These are phyloP conservation scores for Bugula neritina DNA, from an alignment of 2,888 invertebrate species.

Conservation along the genomic window DNA sequence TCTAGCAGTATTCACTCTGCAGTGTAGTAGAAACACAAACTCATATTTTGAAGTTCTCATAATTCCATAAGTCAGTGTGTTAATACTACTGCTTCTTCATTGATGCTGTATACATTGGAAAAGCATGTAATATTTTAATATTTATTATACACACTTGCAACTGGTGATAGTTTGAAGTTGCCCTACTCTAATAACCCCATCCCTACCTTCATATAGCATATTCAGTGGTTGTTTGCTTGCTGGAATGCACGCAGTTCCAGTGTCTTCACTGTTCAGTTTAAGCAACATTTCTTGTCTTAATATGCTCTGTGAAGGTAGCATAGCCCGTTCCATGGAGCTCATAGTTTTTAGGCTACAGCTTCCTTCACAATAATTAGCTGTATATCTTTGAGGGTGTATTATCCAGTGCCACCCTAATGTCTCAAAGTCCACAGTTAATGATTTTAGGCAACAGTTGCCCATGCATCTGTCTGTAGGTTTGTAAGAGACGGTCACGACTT, in stretches of 20 bases:
- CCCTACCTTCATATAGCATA: background rate
- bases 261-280: background rate
- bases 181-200: background rate
- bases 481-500: background rate
- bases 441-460: constrained; percentile 85
- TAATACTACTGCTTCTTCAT: too few relatives aligned
- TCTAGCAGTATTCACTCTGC: too few relatives aligned
- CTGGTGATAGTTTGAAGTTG: background rate
- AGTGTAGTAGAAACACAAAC: too few relatives aligned
- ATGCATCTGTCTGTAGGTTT: background rate
- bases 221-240: background rate
- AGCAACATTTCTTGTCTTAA: background rate
- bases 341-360: constrained; percentile 61
- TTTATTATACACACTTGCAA: background rate
- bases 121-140: too few relatives aligned
- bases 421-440: constrained; percentile 87
- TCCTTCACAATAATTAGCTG: constrained; percentile 91
- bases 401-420: constrained; percentile 97
- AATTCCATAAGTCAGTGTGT: too few relatives aligned
- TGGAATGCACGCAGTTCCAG: background rate
- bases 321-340: background rate
- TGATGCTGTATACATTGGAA: too few relatives aligned
- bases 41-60: too few relatives aligned
- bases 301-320: background rate
- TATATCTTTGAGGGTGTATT: constrained; percentile 87